Evolutionary conservation across 2,888 invertebrate genomes (phyloP).

Genomic region (Napeogenes inachia): DNA sequence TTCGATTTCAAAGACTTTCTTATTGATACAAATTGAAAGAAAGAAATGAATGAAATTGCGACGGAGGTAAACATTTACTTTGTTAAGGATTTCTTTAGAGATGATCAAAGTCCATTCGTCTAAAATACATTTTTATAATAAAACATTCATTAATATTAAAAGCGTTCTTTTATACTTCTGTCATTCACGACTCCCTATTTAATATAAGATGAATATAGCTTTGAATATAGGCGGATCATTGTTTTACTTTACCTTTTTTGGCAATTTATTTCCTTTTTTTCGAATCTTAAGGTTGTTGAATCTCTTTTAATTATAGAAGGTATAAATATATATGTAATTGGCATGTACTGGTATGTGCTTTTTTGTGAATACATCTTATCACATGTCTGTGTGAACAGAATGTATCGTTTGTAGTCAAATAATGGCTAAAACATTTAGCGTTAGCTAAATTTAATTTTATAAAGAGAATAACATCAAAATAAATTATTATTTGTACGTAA

Average conservation of each 20-base stretch:
- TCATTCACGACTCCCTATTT: not conserved
- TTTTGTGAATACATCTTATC: no score
- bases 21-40: constrained; percentile 2
- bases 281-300: not conserved
- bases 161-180: not conserved
- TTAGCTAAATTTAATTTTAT: no score
- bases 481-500: not conserved
- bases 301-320: not conserved
- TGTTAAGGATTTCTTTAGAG: constrained; percentile 5
- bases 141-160: constrained; percentile 6
- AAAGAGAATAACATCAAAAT: not conserved
- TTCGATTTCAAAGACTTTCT: constrained; percentile 6
- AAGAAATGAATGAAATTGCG: constrained; percentile 2
- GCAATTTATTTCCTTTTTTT: not conserved
- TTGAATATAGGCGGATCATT: not conserved
- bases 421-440: no score
- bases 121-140: constrained; percentile 2
- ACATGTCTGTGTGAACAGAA: no score
- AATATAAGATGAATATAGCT: constrained; percentile 3
- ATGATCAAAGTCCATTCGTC: constrained; percentile 1
- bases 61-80: constrained; percentile 4
- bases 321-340: no score
- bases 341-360: no score
- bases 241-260: not conserved
- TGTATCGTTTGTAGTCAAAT: no score